A percentile compares a stretch with the other conserved stretches of the same genome.
Conservation (phyloP, 92 coral and sea anemone species). For the Umimayanthus kanabou region DNA sequence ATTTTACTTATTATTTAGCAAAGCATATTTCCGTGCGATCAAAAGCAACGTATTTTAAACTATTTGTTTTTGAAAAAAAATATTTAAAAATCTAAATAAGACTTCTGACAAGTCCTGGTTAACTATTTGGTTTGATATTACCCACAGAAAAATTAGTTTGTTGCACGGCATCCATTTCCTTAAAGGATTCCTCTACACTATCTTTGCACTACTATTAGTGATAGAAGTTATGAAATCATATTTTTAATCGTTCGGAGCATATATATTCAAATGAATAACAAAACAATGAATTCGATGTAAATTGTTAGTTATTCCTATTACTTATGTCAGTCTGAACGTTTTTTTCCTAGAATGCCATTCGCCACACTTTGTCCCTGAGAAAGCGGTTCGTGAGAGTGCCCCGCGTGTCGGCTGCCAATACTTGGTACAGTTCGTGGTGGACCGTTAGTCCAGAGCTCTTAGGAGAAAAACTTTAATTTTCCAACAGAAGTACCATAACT, state of each 20-base stretch:
- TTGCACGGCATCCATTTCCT: neutral
- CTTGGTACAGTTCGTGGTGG: constrained; percentile 47
- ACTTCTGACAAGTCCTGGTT: neutral
- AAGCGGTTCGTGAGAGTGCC: constrained; percentile 37
- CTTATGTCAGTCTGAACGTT: no score
- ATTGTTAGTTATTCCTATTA: neutral
- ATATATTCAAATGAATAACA: neutral
- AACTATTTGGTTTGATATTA: neutral
- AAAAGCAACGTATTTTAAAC: neutral
- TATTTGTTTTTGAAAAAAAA: neutral
- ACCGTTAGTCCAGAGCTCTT: constrained; percentile 22
- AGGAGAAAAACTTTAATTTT: constrained; percentile 16
- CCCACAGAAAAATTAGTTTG: neutral
- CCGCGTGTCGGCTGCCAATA: constrained; percentile 40
- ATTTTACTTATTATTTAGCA: neutral
- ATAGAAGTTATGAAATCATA: neutral
- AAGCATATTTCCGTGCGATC: neutral
- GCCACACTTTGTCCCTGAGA: constrained; percentile 39
- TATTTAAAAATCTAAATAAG: neutral
- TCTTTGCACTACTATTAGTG: neutral
- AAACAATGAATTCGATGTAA: neutral
- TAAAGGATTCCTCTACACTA: neutral
- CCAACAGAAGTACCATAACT: neutral
- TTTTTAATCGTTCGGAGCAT: neutral
- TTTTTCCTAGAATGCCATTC: constrained; percentile 40